These are phyloP conservation scores for Amphilophus citrinellus DNA, from an alignment of 2,113 vertebrate species.

Conservation along the genomic window DNA sequence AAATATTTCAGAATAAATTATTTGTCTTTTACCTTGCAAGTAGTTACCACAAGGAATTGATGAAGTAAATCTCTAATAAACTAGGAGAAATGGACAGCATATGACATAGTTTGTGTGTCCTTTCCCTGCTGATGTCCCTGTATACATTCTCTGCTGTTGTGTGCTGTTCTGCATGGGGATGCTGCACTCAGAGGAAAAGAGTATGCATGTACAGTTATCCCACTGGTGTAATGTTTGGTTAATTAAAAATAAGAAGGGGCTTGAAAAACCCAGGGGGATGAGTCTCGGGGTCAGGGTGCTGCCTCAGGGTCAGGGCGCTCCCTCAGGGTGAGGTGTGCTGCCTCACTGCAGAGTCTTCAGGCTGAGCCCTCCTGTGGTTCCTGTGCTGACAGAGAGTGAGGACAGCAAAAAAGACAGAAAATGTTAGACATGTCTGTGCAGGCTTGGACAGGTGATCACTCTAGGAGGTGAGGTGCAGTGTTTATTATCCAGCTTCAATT, in stretches of 20 bases:
- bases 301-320: too few relatives aligned
- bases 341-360: background rate
- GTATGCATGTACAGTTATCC: background rate
- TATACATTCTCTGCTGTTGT: background rate
- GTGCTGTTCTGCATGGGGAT: background rate
- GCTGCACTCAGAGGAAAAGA: background rate
- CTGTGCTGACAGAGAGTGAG: too few relatives aligned
- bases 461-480: too few relatives aligned
- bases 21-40: background rate
- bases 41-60: background rate
- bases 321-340: too few relatives aligned
- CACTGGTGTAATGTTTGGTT: background rate
- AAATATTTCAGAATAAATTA: background rate
- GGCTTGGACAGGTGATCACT: too few relatives aligned
- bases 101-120: background rate
- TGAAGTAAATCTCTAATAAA: background rate
- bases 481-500: too few relatives aligned
- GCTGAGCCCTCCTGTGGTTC: fast-evolving
- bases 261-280: too few relatives aligned
- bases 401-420: too few relatives aligned
- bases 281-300: too few relatives aligned
- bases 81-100: background rate
- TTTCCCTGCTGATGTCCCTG: too few relatives aligned
- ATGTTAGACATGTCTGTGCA: too few relatives aligned
- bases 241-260: background rate